These are phyloP conservation scores for Vipera latastei DNA, from an alignment of 2,797 vertebrate species.

Conservation along the genomic window DNA sequence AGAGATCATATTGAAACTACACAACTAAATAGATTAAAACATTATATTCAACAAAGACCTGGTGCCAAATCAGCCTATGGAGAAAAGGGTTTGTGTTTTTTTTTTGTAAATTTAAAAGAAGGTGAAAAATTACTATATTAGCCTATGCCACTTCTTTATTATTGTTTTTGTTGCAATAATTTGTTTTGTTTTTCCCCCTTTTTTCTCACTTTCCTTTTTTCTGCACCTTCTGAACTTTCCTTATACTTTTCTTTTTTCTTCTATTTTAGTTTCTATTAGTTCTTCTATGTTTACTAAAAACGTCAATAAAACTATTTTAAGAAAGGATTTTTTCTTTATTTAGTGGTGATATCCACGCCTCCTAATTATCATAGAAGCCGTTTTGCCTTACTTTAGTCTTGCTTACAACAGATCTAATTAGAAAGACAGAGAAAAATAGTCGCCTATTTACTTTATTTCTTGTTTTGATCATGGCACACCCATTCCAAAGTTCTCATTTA, in stretches of 20 bases:
- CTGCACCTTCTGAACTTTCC: neutral
- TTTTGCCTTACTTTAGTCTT: neutral
- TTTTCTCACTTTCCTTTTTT: neutral
- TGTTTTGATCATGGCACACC: neutral
- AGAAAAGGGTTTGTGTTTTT: neutral
- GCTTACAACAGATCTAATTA: neutral
- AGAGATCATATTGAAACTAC: neutral
- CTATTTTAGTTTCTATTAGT: neutral
- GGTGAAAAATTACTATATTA: neutral
- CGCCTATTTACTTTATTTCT: neutral
- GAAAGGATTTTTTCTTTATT: neutral
- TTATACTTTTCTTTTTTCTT: neutral
- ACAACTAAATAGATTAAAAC: neutral
- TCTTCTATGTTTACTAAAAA: neutral
- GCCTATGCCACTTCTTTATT: neutral
- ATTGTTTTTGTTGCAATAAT: neutral
- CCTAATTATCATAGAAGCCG: neutral
- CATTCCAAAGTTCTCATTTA: too few relatives aligned
- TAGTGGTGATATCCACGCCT: neutral
- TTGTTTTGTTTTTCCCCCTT: neutral
- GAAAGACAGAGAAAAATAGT: neutral
- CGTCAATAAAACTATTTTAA: neutral
- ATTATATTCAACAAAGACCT: neutral
- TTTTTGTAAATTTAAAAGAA: neutral
- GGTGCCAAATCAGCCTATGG: neutral